Evolutionary conservation across 2,113 vertebrate genomes (phyloP), one percentile per base, ranked within the genome.

Genomic region (Rhodinocichla rosea): DNA sequence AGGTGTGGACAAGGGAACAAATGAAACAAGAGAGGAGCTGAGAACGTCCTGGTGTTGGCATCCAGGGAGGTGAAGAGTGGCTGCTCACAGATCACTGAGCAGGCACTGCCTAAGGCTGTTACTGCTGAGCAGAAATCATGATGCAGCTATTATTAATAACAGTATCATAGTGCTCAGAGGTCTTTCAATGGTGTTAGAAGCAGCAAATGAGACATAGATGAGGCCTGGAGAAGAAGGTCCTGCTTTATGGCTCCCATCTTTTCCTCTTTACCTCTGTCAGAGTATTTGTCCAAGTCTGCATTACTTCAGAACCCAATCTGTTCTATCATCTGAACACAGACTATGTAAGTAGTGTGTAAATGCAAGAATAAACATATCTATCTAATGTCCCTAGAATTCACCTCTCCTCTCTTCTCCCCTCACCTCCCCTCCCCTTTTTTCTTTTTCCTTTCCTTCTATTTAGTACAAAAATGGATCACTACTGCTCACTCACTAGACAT

Each of bases 91-190:
- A 90, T 92, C 83, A 94, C 76, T 92, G 85, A 91, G 85, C 83
- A 90, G 52, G 79, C 90, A 89, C 64, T 90, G 90, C 93, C 88
- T 96, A 80, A 90, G 94, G 94, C 94, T 94, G 85, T 67, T 91
- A 88, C 71, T 88, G 82, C 94, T 97, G 90, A 92, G 88, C 78
- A 88, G 79, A 86, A 94, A 94, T 50, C 76, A 21, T 75, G 87
- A 88, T 94, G 81, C 69, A 89, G 92, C 37, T 81, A 64, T 96
- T 96, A 96, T 83, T 95, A 94, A 90, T 75, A 96, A 68, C 20
- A 86, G 73, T 21, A 37, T 78, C 94, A 93, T 24, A 44, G 55
- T 27, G 79, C 79, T 77, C 79, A 86, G 75, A 92, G 82, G 28
- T 68, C 70, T 88, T 82, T 81, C 13, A 1, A 8, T 56, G n/a